Evolutionary conservation across 2,797 vertebrate species (phyloP).

Genomic region (Parauchenoglanis ngamensis): DNA sequence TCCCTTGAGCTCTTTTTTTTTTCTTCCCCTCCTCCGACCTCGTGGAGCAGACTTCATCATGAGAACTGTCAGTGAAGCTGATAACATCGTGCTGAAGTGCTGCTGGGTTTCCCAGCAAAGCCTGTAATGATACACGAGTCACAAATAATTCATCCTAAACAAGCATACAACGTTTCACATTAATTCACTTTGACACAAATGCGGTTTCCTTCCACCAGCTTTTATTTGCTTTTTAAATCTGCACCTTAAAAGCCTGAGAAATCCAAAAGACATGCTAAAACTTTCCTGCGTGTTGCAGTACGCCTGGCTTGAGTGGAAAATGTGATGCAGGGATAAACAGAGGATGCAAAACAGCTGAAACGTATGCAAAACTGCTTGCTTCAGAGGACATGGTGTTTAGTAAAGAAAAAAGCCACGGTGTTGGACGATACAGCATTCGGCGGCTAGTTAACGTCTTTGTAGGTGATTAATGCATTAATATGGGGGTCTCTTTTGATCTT

Average conservation of each 20-base stretch:
- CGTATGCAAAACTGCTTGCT: not conserved
- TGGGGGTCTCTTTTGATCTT: not conserved
- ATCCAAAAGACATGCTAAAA: too few relatives aligned
- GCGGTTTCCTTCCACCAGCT: not conserved
- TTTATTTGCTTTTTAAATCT: not conserved
- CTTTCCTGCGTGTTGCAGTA: not conserved
- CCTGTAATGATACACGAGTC: not conserved
- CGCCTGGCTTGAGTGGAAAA: not conserved
- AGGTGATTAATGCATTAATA: not conserved
- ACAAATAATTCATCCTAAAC: not conserved
- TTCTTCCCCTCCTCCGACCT: not conserved
- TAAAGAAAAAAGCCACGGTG: not conserved
- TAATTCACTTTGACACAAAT: not conserved
- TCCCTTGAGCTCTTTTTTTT: too few relatives aligned
- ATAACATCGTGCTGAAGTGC: too few relatives aligned
- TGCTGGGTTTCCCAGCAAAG: not conserved
- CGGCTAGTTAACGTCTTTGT: not conserved
- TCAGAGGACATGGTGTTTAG: not conserved
- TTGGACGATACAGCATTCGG: not conserved
- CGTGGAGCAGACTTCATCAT: not conserved
- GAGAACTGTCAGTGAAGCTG: not conserved
- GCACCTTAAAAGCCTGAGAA: not conserved
- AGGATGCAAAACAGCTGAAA: not conserved
- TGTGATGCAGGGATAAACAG: not conserved
- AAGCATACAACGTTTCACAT: not conserved